Evolutionary conservation across 2,797 vertebrate genomes (phyloP).

Genomic region (Cottoperca gobio): DNA sequence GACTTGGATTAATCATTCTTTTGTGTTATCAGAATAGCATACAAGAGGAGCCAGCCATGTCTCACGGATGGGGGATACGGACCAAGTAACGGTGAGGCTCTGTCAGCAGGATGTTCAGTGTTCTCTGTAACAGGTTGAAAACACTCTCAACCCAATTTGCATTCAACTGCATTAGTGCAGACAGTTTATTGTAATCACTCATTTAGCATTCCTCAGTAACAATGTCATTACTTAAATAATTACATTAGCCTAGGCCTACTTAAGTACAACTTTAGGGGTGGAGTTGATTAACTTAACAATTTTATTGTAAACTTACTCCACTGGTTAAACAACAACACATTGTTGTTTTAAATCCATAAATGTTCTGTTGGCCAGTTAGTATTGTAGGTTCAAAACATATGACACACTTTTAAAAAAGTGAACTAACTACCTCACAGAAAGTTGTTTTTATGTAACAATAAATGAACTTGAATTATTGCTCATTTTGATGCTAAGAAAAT

Average conservation of each 20-base stretch:
- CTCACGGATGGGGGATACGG: slow-evolving; percentile 86
- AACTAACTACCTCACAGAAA: not conserved
- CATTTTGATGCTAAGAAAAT: not conserved
- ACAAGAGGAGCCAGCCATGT: slow-evolving; percentile 66
- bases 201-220: not conserved
- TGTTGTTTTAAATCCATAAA: not conserved
- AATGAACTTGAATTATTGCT: not conserved
- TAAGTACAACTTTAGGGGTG: not conserved
- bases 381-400: not conserved
- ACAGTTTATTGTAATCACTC: not conserved
- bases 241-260: not conserved
- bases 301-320: not conserved
- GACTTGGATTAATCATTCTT: not conserved
- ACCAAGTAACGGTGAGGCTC: slow-evolving; percentile 78
- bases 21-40: not conserved
- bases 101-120: not conserved
- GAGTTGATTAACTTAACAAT: not conserved
- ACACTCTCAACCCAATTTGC: not conserved
- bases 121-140: slow-evolving; percentile 9
- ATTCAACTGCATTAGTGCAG: not conserved
- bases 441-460: not conserved
- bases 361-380: not conserved
- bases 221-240: not conserved
- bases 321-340: not conserved
- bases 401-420: not conserved